Evolutionary conservation across 1,140 invertebrate species (phyloP), one percentile per base, ranked within the genome.

Genomic region (Aethina tumida): DNA sequence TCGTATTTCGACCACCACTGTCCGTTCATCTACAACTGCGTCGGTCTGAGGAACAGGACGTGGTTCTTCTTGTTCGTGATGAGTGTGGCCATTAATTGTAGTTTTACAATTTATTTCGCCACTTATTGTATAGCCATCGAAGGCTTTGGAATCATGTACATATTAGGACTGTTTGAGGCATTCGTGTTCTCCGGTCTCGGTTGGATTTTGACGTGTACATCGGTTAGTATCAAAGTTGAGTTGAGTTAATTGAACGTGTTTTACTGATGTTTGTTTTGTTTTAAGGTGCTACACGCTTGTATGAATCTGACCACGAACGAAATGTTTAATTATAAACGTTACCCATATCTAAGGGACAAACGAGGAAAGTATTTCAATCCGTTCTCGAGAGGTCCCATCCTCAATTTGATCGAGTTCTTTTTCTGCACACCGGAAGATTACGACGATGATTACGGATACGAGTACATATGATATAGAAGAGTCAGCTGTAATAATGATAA

Each of bases 1-100:
- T 79, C 80, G 1, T 85, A 90, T 56, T 94, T 94, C 51, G 91
- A 96, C 58, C 91, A 96, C 62, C 91, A 96, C 52, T 96, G 91
- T 58, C 88, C 89, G 0, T 95, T 92, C 55, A 90, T 96, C 46
- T 88, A 92, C 59, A 94, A 93, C 56, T 96, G 91, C 61, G 85
- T 96, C 6, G 85, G 85, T 2, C 62, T 89, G 12, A 71, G 76
- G 25, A 90, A 90, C 58, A 71, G 84, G 55, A 86, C 86, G 68
- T 93, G 88, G 87, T 94, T 94, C 63, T 85, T 90, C 59, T 62
- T 88, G 26, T 92, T 92, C 59, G 84, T 90, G 0, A 73, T 85
- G 64, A 82, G 80, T 50, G 74, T 91, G 17, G 84, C 86, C 1
- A 79, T 90, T 35, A 87, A 90, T 59, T 87, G 84, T 58, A 79